Evolutionary conservation across 1,140 invertebrate species (phyloP).

Genomic region (Akabosia matsudoensis): DNA sequence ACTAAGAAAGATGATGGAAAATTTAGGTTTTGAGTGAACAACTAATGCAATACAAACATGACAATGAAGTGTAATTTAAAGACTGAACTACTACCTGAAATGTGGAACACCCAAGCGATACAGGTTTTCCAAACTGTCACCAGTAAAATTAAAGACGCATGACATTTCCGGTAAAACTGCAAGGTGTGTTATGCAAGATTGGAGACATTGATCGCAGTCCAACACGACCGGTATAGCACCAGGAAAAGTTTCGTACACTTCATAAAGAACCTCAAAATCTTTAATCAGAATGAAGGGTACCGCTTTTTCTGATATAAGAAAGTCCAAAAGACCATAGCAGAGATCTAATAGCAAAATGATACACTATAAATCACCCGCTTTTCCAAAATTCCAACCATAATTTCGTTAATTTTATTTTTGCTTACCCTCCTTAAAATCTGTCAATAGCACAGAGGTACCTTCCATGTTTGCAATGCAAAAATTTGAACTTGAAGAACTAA

Average conservation of each 20-base stretch:
- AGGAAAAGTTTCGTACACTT: background rate
- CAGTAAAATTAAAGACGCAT: constrained; percentile 9
- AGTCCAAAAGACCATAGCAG: background rate
- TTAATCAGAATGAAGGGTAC: background rate
- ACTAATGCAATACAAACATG: too few relatives aligned
- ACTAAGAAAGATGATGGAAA: too few relatives aligned
- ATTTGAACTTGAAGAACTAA: too few relatives aligned
- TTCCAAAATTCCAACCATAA: too few relatives aligned
- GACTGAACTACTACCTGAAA: background rate
- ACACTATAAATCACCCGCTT: too few relatives aligned
- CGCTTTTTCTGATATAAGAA: background rate
- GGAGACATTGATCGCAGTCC: background rate
- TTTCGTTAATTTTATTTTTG: too few relatives aligned
- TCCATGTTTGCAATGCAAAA: background rate
- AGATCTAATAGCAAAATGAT: background rate
- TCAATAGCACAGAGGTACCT: background rate
- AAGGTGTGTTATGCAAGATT: background rate
- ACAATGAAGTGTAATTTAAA: too few relatives aligned
- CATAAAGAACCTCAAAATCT: background rate
- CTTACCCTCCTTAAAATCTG: background rate
- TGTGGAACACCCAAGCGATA: background rate
- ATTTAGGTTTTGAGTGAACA: too few relatives aligned
- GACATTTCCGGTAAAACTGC: background rate
- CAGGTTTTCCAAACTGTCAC: background rate
- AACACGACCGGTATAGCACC: background rate